Evolutionary conservation across 2,113 vertebrate genomes (phyloP).

Genomic region (Urocynchramus pylzowi): DNA sequence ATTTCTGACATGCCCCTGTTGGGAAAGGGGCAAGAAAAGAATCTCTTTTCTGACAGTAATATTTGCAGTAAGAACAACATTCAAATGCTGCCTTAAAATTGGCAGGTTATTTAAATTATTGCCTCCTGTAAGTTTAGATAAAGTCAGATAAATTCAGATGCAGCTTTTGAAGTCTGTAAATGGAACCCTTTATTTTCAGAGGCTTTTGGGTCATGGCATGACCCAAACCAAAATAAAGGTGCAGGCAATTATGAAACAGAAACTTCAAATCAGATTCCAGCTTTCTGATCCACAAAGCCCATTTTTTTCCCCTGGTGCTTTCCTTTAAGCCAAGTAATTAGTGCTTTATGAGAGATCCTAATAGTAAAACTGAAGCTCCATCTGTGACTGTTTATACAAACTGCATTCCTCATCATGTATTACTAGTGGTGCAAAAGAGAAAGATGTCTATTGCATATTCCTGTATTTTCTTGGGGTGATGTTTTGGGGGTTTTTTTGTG

Average conservation of each 20-base stretch:
- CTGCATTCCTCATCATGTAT: neutral
- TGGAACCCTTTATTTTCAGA: neutral
- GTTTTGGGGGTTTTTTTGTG: neutral
- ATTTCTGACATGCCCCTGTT: neutral
- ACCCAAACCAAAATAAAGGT: neutral
- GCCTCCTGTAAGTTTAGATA: neutral
- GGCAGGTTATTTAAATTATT: neutral
- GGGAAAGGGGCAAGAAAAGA: neutral
- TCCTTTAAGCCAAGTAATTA: conserved; percentile 27
- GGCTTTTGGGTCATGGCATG: neutral
- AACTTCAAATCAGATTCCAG: neutral
- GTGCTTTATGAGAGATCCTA: conserved; percentile 6
- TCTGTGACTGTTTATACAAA: conserved; percentile 29
- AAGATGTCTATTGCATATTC: neutral
- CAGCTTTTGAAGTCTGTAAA: neutral
- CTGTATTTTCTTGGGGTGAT: neutral
- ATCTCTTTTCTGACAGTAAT: neutral
- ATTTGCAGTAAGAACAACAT: neutral
- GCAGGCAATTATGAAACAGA: neutral
- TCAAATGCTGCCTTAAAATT: neutral
- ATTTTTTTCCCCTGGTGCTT: neutral
- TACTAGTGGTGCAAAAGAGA: neutral
- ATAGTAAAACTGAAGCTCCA: conserved; percentile 30
- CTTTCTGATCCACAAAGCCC: neutral
- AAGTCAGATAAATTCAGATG: neutral